phyloP scores from a whole-genome alignment of 2,888 invertebrate species.

The Meloe dianella region DNA sequence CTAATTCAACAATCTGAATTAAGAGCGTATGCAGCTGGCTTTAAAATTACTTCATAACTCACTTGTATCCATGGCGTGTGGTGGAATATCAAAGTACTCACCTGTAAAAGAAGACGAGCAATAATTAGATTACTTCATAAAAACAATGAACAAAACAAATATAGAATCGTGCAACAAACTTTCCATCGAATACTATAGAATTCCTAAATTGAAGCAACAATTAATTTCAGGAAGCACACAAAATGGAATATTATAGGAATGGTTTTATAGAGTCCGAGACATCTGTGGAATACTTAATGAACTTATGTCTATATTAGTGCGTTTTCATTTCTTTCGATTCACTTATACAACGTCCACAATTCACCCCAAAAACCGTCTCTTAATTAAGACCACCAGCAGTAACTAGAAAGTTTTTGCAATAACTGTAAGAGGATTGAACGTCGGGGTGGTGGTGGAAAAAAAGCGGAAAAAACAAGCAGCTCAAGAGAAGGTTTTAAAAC shows the following conservation, averaged over 20 bases:
- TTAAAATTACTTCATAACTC: background rate
- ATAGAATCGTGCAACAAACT: constrained; percentile 22
- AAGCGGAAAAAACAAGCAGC: background rate
- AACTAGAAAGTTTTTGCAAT: constrained; percentile 26
- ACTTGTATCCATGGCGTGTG: constrained; percentile 4
- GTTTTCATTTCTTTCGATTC: constrained; percentile 36
- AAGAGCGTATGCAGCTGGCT: background rate
- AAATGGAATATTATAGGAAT: constrained; percentile 31
- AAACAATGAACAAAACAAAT: constrained; percentile 3
- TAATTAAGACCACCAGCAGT: constrained; percentile 35
- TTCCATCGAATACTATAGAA: constrained; percentile 2
- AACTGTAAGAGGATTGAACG: background rate
- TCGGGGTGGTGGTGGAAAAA: background rate
- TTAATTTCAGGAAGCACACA: constrained; percentile 22
- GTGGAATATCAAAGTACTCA: constrained; percentile 27
- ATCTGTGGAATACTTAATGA: constrained; percentile 32
- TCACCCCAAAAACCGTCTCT: constrained; percentile 33
- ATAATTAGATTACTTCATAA: constrained; percentile 10
- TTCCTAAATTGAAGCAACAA: constrained; percentile 23
- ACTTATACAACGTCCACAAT: constrained; percentile 30
- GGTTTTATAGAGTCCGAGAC: constrained; percentile 29
- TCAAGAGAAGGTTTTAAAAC: background rate
- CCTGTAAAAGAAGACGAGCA: constrained; percentile 35
- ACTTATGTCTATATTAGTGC: constrained; percentile 31
- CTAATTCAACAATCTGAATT: background rate